phyloP scores from a whole-genome alignment of 2,113 vertebrate species.

The Oncorhynchus mykiss region DNA sequence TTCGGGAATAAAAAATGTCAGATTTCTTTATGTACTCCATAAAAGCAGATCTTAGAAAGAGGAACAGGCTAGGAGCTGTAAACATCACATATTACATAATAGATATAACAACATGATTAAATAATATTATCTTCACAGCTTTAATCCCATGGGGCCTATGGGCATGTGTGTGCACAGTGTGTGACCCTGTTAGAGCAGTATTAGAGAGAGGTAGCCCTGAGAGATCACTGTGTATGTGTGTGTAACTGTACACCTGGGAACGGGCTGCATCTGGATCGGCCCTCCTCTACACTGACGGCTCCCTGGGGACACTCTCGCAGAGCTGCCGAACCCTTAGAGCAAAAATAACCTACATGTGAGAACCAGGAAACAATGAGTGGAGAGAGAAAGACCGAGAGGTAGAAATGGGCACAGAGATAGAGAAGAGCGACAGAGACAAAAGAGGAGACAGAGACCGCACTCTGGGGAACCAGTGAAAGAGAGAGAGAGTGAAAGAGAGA shows the following conservation, averaged over 20 bases:
- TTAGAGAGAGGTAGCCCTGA: neutral
- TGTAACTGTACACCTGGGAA: slow-evolving; percentile 77
- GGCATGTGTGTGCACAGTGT: neutral
- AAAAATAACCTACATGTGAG: slow-evolving; percentile 80
- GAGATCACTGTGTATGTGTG: neutral
- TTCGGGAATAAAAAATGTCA: no score
- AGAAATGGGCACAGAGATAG: slow-evolving; percentile 26
- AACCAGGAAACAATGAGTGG: neutral
- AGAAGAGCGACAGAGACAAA: slow-evolving; percentile 24
- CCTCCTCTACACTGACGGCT: slow-evolving; percentile 72
- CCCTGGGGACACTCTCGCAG: slow-evolving; percentile 82
- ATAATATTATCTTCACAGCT: no score
- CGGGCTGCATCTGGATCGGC: slow-evolving; percentile 76
- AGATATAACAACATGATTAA: no score
- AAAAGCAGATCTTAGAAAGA: no score
- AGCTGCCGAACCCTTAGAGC: slow-evolving; percentile 74
- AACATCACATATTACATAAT: no score
- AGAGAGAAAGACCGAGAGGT: slow-evolving; percentile 1
- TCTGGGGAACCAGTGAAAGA: no score
- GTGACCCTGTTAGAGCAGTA: neutral
- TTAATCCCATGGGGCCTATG: neutral
- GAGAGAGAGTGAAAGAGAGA: slow-evolving; percentile 7
- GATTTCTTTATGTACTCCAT: no score
- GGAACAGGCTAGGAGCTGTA: no score
- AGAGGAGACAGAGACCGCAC: neutral